Evolutionary conservation across 2,113 vertebrate species (phyloP), one percentile per base, ranked within the genome.

Genomic region (Sceloporus undulatus): DNA sequence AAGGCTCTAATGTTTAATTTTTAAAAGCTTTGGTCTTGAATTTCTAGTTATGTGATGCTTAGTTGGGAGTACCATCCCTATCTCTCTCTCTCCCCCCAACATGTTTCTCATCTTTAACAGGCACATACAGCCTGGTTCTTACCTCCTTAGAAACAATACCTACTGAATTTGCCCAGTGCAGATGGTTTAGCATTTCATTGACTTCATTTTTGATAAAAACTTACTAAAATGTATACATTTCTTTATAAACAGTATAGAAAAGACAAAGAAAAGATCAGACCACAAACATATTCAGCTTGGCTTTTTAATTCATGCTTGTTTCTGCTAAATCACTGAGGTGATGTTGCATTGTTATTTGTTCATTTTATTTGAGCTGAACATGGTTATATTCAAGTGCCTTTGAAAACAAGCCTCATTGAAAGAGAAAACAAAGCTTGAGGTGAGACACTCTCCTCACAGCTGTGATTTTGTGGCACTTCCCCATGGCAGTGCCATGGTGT

Each of bases 401-500:
- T 91, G n/a, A 34, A 78, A 76, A 65, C 48, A 88, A 91, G 92
- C 66, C 70, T 90, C 56, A 76, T 73, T 90, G 77, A 80, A 92
- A 84, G 90, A 91, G 13, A 92, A 59, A 68, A 90, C 34, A 89
- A 62, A 90, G 82, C 62, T 91, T 89, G 87, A 90, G 1, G 79
- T 65, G 87, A 92, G 90, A 84, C 13, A 88, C 95, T 93, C 52
- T 91, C 85, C 91, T 93, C 80, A 86, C 85, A 93, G 93, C 91
- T 88, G 88, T 86, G 85, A 92, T 92, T 94, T 89, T 82, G 90
- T 91, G 93, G 91, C 91, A 93, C 82, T 96, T 91, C 93, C 93
- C 94, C 92, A 80, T 93, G 91, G 94, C 94, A 91, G 78, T 91
- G 77, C 87, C 79, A 79, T 8, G 62, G 86, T 96, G 79, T 87